Base-by-base conservation (phyloP, 2,888 invertebrate species). In the Odontomyia ornata region DNA sequence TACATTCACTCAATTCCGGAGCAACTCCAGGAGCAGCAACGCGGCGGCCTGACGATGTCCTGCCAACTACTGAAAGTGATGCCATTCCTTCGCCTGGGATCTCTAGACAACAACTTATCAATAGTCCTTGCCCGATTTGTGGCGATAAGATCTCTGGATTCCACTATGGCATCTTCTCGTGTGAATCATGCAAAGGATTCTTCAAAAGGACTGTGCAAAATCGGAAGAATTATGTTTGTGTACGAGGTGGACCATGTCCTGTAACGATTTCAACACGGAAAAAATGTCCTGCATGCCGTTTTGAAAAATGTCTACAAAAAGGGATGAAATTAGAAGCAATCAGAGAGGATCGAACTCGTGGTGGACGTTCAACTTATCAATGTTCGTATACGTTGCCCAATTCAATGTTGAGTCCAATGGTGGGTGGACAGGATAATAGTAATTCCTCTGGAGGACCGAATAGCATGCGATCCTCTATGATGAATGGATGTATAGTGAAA, bases 201-300 rank as follows among this genome's bases (percentile, higher is more conserved):
- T 98, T 98, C 89, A 98, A 98, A 87, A 90, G 98, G 79, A 98
- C 98, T 23, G 98, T 98, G n/a, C 98, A 98, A 88, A 98, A 98
- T 86, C 92, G 97, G 81, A 98, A 98, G 89, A 96, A 96, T 86
- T 98, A 98, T 87, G 95, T 96, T 83, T 98, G 98, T 85, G 89
- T 95, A 67, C 89, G 96, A 28, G 96, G 97, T 1, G 95, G 95
- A 0, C 93, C 92, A 81, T 98, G 98, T 87, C 95, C 95, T 27
- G 96, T 98, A 13, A 95, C 95, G 9, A 95, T 97, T 52, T 93
- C 95, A 0, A 98, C 97, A 1, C 89, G 98, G 78, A 98, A 98
- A 85, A 98, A 98, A 86, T 98, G 98, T 83, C 98, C 98, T 0
- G 97, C 98, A 1, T 98, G 98, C 84, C 91, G 98, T 47, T 98